phyloP scores from a whole-genome alignment of 2,888 invertebrate genomes.

The Rhynchonema sp. region DNA sequence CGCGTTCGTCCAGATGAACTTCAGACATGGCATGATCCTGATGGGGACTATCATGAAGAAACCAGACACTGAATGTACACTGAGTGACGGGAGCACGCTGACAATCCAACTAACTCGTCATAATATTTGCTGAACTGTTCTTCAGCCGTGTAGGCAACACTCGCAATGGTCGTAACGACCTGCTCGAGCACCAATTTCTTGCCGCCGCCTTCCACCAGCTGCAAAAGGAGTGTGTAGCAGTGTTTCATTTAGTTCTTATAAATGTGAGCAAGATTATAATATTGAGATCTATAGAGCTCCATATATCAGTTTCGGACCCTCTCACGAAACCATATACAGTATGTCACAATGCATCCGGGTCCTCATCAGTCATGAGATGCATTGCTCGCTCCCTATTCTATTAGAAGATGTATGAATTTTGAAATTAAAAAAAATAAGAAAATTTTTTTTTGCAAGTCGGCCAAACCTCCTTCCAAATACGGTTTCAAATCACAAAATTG shows the following conservation, averaged over 20 bases:
- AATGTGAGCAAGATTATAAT: no score
- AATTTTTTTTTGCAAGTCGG: no score
- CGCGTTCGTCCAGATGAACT: constrained; percentile 87
- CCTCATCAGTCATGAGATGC: no score
- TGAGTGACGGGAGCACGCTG: neutral
- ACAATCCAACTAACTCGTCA: constrained; percentile 37
- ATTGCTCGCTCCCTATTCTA: no score
- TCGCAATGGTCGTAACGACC: constrained; percentile 92
- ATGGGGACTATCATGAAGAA: no score
- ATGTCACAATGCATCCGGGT: neutral
- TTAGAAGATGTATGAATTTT: no score
- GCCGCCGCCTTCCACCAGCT: constrained; percentile 64
- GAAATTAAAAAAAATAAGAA: neutral
- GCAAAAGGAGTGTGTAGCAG: no score
- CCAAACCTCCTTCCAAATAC: no score
- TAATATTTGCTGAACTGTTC: constrained; percentile 86
- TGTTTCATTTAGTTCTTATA: no score
- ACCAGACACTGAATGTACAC: no score
- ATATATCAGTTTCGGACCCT: neutral
- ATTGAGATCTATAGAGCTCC: no score
- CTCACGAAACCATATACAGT: neutral
- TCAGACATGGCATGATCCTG: constrained; percentile 56
- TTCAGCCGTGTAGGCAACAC: constrained; percentile 91
- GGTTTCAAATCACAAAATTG: no score
- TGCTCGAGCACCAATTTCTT: constrained; percentile 91